Base-by-base conservation (phyloP, 2,888 invertebrate species). In the Campaea margaritaria region DNA sequence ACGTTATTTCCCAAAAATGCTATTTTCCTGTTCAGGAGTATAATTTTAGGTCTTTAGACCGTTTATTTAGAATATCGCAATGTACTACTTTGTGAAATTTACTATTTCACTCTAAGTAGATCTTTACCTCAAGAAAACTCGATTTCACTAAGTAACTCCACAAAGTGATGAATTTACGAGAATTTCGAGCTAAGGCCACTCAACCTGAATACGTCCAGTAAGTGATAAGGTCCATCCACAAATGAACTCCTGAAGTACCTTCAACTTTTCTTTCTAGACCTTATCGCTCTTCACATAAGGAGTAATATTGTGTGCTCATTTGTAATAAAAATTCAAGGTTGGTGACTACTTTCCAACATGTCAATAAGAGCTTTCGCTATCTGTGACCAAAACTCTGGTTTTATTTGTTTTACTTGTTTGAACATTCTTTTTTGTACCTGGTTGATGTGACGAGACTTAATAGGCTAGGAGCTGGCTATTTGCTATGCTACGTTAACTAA, bases 321-420 rank as follows among this genome's bases (percentile, higher is more conserved):
- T 43, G 28, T 43, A 47, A 46, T 65, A 69, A 65, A 67, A 76
- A 72, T 58, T 65, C 68, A 69, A 69, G 67, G 68, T 68, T 74
- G 74, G 72, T 75, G 78, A 77, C 81, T 81, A 89, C 91, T 91
- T 91, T 91, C 91, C 84, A 91, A 86, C 88, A 81, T 87, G 90
- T 91, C 90, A 90, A 91, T 88, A 89, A 81, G 82, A 87, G 89
- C 91, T 91, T 91, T 91, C 91, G 91, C 91, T 91, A 88, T 91
- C 90, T 83, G 82, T 87, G 87, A 83, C 87, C 86, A 84, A 82
- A 81, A 79, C 79, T 74, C 63, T 72, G 70, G 79, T 80, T 83
- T 82, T 88, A 79, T 90, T 89, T 88, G 81, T 83, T 87, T 86
- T 85, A 85, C 76, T 78, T 82, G 75, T 89, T 90, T 84, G 77